Conservation (phyloP, 2,888 invertebrate species). For the Eristalinus sepulchralis region DNA sequence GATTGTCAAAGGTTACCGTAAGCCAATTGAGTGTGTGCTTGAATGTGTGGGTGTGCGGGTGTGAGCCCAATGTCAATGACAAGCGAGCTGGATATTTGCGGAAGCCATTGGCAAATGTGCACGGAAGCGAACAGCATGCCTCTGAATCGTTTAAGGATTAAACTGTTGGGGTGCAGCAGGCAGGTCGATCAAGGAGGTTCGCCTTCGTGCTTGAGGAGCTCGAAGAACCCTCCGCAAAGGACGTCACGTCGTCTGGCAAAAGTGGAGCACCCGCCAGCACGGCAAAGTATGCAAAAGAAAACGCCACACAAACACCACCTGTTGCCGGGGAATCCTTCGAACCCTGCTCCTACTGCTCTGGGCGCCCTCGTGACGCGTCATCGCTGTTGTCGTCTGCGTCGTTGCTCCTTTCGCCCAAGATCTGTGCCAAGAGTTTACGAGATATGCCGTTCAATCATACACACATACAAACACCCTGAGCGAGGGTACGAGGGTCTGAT, state of each 20-base stretch:
- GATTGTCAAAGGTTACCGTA: conserved; percentile 22
- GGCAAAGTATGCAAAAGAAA: conserved; percentile 35
- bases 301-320: conserved; percentile 41
- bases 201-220: background rate
- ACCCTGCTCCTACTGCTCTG: conserved; percentile 6
- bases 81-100: background rate
- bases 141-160: conserved; percentile 3
- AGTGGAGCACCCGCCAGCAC: conserved; percentile 27
- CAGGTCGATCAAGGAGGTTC: background rate
- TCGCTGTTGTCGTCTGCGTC: conserved; percentile 20
- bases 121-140: conserved; percentile 1
- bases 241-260: conserved; percentile 45
- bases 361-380: background rate
- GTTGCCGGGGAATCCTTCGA: conserved; percentile 45
- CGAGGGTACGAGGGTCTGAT: background rate
- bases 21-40: background rate
- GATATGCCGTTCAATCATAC: conserved; percentile 62
- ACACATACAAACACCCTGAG: background rate
- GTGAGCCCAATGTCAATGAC: conserved; percentile 26
- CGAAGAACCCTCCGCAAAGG: conserved; percentile 9
- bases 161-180: background rate
- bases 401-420: conserved; percentile 20
- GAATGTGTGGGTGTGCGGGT: background rate
- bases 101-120: conserved; percentile 9
- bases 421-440: conserved; percentile 50